Evolutionary conservation across 1,140 invertebrate genomes (phyloP).

Genomic region (Drosophila cardini): DNA sequence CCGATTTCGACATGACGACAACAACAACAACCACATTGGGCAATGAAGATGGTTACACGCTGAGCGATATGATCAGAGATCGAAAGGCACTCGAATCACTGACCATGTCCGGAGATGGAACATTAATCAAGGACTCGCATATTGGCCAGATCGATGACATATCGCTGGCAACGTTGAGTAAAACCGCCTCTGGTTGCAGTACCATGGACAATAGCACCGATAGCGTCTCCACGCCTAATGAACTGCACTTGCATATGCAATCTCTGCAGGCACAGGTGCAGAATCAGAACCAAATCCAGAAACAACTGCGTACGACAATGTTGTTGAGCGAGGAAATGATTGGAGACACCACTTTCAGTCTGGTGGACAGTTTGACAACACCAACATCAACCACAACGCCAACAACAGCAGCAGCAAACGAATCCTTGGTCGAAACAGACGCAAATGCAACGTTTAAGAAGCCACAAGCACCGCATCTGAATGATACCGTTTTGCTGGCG

Average conservation of each 20-base stretch:
- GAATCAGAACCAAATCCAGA: neutral
- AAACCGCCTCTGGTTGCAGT: conserved; percentile 78
- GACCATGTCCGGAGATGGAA: conserved; percentile 78
- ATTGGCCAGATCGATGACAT: conserved; percentile 82
- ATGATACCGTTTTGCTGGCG: conserved; percentile 60
- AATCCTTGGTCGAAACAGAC: conserved; percentile 31
- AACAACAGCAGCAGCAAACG: conserved; percentile 39
- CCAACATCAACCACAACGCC: conserved; percentile 38
- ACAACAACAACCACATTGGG: conserved; percentile 42
- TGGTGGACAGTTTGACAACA: conserved; percentile 73
- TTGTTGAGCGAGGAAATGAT: conserved; percentile 78
- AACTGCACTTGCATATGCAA: conserved; percentile 18
- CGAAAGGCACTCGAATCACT: conserved; percentile 75
- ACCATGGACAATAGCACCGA: conserved; percentile 83
- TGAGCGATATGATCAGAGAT: conserved; percentile 79
- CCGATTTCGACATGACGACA: conserved; percentile 51
- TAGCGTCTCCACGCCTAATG: conserved; percentile 64
- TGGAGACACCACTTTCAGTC: conserved; percentile 72
- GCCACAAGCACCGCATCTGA: conserved; percentile 38
- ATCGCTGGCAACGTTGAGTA: conserved; percentile 71
- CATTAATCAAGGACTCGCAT: conserved; percentile 80
- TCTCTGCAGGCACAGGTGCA: neutral
- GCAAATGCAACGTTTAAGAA: conserved; percentile 58
- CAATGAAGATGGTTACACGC: conserved; percentile 51
- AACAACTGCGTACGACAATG: conserved; percentile 54